Base-by-base conservation (phyloP, 1,140 invertebrate genomes). In the Heterodera carotae region DNA sequence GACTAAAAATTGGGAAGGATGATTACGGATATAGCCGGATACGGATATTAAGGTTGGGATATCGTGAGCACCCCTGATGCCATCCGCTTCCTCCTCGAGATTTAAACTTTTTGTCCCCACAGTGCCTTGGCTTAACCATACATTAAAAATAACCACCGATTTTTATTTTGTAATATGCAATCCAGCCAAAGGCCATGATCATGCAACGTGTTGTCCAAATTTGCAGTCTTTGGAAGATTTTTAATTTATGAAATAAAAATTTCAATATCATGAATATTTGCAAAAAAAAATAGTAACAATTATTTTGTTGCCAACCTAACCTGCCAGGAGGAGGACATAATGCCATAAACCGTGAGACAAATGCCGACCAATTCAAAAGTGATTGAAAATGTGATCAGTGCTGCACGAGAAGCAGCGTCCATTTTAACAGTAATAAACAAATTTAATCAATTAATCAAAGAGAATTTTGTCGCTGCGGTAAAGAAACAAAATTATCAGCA, bases 121-220 rank as follows among this genome's bases (percentile, higher is more conserved):
- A n/a, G n/a, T n/a, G n/a, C n/a, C n/a, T n/a, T n/a, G n/a, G n/a
- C n/a, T n/a, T n/a, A n/a, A n/a, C n/a, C n/a, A n/a, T n/a, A n/a
- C n/a, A n/a, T 43, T 43, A 43, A 43, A 6, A 43, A 43, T 43
- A 66, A 31, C 15, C 6, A 56, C 48, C 48, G 48, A 56, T 56
- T 56, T 56, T 66, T 66, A 34, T 34, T 66, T 66, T 66, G 62
- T 5, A 66, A 27, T 12, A 31, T 66, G 62, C 62, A 66, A 34
- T 66, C 62, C n/a, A 66, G 29, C 62, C 62, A 66, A 66, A 66
- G 62, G 8, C 62, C 62, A 34, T 66, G 62, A 25, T 66, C 62
- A 34, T 66, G 62, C 27, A 66, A 12, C 31, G 62, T 31, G 22
- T 66, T 66, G 62, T 66, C 62, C 62, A 66, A 29, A 27, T 66